phyloP scores from a whole-genome alignment of 2,888 invertebrate genomes.

The Rambutsinella grinnellia region DNA sequence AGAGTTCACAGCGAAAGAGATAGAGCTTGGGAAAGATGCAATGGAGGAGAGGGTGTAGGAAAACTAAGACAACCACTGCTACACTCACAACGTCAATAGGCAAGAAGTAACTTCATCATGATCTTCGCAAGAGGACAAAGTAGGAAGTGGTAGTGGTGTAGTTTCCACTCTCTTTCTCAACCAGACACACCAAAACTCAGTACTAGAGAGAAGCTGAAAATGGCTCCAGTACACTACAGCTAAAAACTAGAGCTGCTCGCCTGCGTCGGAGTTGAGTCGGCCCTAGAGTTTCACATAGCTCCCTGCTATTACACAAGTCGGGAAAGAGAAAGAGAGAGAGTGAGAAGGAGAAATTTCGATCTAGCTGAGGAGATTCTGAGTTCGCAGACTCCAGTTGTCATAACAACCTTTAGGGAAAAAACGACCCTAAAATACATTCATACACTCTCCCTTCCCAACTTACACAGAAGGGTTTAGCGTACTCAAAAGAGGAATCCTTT shows the following conservation, averaged over 20 bases:
- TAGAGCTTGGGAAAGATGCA: too few relatives aligned
- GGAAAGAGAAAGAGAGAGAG: neutral
- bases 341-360: constrained; percentile 60
- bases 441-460: too few relatives aligned
- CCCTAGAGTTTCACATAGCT: constrained; percentile 20
- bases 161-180: too few relatives aligned
- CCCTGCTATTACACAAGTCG: neutral
- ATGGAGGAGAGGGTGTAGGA: neutral
- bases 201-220: constrained; percentile 41
- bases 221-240: constrained; percentile 28
- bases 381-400: constrained; percentile 67
- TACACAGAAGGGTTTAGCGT: too few relatives aligned
- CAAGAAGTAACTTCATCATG: neutral
- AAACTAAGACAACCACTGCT: neutral
- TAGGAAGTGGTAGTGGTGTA: constrained; percentile 29
- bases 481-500: too few relatives aligned
- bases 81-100: neutral
- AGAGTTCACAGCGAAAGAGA: too few relatives aligned
- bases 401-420: constrained; percentile 54
- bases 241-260: neutral
- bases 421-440: too few relatives aligned
- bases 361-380: constrained; percentile 60
- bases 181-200: too few relatives aligned
- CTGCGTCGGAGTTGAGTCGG: constrained; percentile 62
- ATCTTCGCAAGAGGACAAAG: neutral